phyloP scores from a whole-genome alignment of 2,797 vertebrate species.

The Sebastes vulpes region DNA sequence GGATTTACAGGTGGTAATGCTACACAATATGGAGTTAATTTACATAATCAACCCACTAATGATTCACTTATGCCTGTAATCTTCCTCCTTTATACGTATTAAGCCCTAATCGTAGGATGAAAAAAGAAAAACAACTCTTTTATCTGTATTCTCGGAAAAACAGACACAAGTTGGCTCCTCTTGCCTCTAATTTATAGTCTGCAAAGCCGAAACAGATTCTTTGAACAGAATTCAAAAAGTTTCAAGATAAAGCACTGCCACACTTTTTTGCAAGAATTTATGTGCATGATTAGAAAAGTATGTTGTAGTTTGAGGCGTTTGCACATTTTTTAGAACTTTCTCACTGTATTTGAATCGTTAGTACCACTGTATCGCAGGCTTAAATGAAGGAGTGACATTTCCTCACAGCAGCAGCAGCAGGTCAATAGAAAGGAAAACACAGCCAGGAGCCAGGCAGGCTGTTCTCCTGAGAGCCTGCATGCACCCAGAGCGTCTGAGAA shows the following conservation, averaged over 20 bases:
- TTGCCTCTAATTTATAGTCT: neutral
- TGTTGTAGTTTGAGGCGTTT: neutral
- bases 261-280: neutral
- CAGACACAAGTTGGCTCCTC: neutral
- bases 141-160: neutral
- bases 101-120: neutral
- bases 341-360: neutral
- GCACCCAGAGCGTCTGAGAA: constrained; percentile 40
- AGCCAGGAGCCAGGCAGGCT: constrained; percentile 17
- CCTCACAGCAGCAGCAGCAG: constrained; percentile 14
- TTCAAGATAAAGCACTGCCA: neutral
- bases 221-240: neutral
- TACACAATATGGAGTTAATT: neutral
- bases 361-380: neutral
- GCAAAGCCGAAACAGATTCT: neutral
- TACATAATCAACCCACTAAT: neutral
- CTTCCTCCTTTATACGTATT: neutral
- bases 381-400: constrained; percentile 7
- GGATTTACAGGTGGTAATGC: neutral
- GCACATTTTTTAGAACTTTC: neutral
- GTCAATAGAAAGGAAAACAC: constrained; percentile 61
- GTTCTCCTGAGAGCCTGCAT: constrained; percentile 27
- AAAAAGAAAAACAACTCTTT: neutral
- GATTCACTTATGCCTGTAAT: neutral
- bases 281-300: neutral